Base-by-base conservation (phyloP, 2,797 vertebrate genomes). In the Scarus forsteni region DNA sequence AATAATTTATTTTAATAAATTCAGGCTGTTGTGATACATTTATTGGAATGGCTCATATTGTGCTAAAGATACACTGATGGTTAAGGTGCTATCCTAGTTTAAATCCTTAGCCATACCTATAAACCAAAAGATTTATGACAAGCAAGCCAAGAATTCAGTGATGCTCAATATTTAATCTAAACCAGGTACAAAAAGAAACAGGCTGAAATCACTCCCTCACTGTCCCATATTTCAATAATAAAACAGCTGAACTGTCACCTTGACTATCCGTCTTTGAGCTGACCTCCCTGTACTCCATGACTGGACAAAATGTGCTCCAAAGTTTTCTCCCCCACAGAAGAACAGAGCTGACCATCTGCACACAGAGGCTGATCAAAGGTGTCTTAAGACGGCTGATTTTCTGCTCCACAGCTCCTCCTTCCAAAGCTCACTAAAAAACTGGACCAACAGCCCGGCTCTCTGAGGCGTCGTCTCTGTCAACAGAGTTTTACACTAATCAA, bases 401-500 rank as follows among this genome's bases (percentile, higher is more conserved):
- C 51, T 40, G 42, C 51, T 50, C 50, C 1, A 5, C 7, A 16
- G 61, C 44, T 15, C 19, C 8, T 12, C 35, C 6, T 39, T 34
- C 36, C 35, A 6, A 10, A 38, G 64, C 19, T 2, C 0, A 14
- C 43, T 7, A 10, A 3, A 11, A 66, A 40, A 36, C 54, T 0
- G 1, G 72, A 63, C 54, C 52, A 3, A 16, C 6, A 3, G 8
- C 64, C 39, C 6, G 7, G 15, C 19, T 42, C 62, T 48, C 46
- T 52, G 52, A 27, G 42, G 63, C 46, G n/a, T 50, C 36, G 57
- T n/a, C 53, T 50, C 44, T 11, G 67, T 75, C 75, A 84, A 65
- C 71, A 66, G 11, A 1, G 46, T 36, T 51, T 53, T 56, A 66
- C 43, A 18, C 59, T 38, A 55, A 69, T 66, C 65, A 70, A 18